A percentile compares a stretch with the other conserved stretches of the same genome.
Evolutionary conservation across 2,113 vertebrate genomes (phyloP).

Genomic region (Caretta caretta): DNA sequence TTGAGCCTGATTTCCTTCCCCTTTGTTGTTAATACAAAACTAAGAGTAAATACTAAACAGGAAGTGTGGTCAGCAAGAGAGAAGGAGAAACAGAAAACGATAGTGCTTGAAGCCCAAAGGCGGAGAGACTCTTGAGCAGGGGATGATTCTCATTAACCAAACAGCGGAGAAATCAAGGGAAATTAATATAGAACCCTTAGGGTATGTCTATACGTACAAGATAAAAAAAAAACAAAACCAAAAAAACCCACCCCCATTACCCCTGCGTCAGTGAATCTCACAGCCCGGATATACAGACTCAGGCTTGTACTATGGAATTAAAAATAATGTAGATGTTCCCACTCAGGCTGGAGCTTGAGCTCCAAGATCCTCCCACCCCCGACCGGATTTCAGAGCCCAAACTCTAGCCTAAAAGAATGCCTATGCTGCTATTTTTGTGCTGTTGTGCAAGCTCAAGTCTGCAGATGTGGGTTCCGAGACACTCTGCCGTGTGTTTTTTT

Average conservation of each 20-base stretch:
- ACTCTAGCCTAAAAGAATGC: too few relatives aligned
- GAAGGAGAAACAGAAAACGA: neutral
- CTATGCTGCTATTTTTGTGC: neutral
- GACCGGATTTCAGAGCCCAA: too few relatives aligned
- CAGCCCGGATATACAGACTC: neutral
- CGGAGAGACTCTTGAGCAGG: neutral
- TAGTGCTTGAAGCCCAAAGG: neutral
- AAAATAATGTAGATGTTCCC: too few relatives aligned
- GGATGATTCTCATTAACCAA: neutral
- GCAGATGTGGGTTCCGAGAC: neutral
- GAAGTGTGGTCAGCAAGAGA: neutral
- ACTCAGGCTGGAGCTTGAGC: too few relatives aligned
- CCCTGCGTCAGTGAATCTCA: too few relatives aligned
- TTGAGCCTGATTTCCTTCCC: rapidly evolving
- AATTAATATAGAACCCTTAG: neutral
- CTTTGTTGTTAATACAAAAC: neutral
- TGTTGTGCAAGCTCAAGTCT: neutral
- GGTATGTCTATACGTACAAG: too few relatives aligned
- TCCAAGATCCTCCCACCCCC: too few relatives aligned
- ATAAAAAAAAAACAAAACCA: too few relatives aligned
- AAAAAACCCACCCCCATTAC: too few relatives aligned
- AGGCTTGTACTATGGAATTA: too few relatives aligned
- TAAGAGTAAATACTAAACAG: neutral
- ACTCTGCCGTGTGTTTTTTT: neutral
- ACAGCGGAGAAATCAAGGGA: neutral